Conservation (phyloP, 1,140 invertebrate species). For the Bombus difficillimus region DNA sequence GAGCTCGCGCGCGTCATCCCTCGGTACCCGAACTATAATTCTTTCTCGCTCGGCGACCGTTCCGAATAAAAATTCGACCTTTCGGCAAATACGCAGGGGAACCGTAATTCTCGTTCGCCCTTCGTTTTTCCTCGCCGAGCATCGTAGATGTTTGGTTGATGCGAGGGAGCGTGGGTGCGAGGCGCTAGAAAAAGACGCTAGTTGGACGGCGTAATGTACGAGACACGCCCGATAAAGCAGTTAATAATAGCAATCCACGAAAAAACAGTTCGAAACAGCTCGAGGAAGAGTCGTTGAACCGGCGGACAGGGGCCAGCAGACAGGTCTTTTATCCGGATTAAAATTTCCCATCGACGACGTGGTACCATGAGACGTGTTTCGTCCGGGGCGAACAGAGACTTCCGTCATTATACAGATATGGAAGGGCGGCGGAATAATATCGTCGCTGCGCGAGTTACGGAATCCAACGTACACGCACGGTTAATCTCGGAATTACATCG, state of each 20-base stretch:
- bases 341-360: constrained; percentile 28
- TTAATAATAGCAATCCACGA: background rate
- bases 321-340: constrained; percentile 37
- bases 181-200: background rate
- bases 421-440: constrained; percentile 56
- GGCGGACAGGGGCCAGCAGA: background rate
- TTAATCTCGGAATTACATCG: constrained; percentile 63
- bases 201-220: background rate
- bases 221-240: background rate
- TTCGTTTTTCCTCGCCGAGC: background rate
- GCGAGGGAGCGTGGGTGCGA: background rate
- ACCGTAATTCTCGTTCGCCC: background rate
- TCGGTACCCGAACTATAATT: constrained; percentile 13
- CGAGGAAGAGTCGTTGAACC: background rate
- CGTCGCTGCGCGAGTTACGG: constrained; percentile 22
- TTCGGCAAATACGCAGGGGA: constrained; percentile 3
- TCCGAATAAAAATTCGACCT: constrained; percentile 33
- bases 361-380: constrained; percentile 28
- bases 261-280: background rate
- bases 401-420: constrained; percentile 46
- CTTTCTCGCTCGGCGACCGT: background rate
- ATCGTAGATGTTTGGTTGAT: background rate
- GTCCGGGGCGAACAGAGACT: background rate
- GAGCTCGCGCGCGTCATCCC: background rate
- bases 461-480: constrained; percentile 50